A percentile compares a stretch with the other conserved stretches of the same genome.
Evolutionary conservation across 2,888 invertebrate species (phyloP).

Genomic region (Lacanobia oleracea): DNA sequence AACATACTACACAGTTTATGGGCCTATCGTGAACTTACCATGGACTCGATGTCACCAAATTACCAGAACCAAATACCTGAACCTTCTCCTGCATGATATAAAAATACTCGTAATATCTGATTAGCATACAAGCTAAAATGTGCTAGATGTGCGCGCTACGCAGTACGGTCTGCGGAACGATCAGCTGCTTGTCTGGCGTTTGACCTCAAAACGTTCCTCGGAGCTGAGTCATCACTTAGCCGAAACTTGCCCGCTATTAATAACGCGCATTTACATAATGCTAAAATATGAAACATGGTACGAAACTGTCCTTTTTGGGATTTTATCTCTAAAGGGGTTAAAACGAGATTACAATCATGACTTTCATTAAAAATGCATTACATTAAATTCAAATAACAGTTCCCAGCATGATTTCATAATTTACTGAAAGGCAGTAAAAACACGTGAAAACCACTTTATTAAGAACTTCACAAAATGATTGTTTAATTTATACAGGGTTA

Average conservation of each 20-base stretch:
- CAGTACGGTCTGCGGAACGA: conserved; percentile 13
- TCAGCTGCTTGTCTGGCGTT: conserved; percentile 53
- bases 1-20: neutral
- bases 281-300: neutral
- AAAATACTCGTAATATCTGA: conserved; percentile 10
- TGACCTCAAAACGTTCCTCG: conserved; percentile 43
- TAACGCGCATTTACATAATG: neutral
- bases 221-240: conserved; percentile 46
- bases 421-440: too few relatives aligned
- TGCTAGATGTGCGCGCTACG: neutral
- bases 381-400: too few relatives aligned
- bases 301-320: too few relatives aligned
- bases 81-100: neutral
- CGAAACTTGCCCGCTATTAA: conserved; percentile 16
- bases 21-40: neutral
- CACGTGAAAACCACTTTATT: too few relatives aligned
- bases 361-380: too few relatives aligned
- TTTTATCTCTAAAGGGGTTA: neutral
- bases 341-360: too few relatives aligned
- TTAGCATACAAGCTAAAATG: neutral
- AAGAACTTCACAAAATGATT: too few relatives aligned
- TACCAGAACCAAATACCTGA: neutral
- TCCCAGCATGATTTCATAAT: too few relatives aligned
- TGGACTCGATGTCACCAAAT: neutral
- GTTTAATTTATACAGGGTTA: too few relatives aligned